Conservation (phyloP, 2,888 invertebrate species). For the Aphrophora alni region DNA sequence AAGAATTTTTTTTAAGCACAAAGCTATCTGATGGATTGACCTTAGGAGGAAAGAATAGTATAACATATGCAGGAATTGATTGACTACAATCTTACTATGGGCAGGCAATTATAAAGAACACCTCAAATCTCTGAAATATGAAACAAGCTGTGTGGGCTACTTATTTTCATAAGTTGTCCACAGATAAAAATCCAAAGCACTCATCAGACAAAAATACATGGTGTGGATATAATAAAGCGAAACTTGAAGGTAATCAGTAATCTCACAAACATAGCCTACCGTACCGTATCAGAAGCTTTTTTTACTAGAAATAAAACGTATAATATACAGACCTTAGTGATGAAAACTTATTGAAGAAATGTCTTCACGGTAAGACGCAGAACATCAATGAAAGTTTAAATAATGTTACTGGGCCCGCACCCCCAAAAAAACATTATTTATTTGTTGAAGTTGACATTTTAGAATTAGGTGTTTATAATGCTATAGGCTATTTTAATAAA, state of each 20-base stretch:
- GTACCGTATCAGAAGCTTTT: too few relatives aligned
- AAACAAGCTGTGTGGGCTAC: neutral
- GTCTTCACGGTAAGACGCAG: conserved; percentile 15
- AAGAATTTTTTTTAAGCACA: too few relatives aligned
- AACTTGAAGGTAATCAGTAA: neutral
- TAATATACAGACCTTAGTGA: neutral
- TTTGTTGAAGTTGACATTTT: neutral
- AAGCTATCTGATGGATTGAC: too few relatives aligned
- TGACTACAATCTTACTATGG: too few relatives aligned
- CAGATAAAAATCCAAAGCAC: neutral
- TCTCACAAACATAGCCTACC: too few relatives aligned
- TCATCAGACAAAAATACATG: neutral
- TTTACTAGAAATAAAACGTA: neutral
- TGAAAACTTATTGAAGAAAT: conserved; percentile 9
- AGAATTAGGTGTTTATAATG: too few relatives aligned
- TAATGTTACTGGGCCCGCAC: conserved; percentile 16
- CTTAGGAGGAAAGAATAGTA: too few relatives aligned
- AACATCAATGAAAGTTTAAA: conserved; percentile 23
- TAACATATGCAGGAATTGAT: too few relatives aligned
- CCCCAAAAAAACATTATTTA: conserved; percentile 24
- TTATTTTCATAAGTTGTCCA: neutral
- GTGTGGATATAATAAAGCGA: neutral
- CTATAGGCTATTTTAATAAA: too few relatives aligned
- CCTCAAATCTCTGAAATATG: too few relatives aligned
- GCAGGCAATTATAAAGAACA: too few relatives aligned